Evolutionary conservation across 2,888 invertebrate species (phyloP), one percentile per base, ranked within the genome.

Genomic region (Anorthoa munda): DNA sequence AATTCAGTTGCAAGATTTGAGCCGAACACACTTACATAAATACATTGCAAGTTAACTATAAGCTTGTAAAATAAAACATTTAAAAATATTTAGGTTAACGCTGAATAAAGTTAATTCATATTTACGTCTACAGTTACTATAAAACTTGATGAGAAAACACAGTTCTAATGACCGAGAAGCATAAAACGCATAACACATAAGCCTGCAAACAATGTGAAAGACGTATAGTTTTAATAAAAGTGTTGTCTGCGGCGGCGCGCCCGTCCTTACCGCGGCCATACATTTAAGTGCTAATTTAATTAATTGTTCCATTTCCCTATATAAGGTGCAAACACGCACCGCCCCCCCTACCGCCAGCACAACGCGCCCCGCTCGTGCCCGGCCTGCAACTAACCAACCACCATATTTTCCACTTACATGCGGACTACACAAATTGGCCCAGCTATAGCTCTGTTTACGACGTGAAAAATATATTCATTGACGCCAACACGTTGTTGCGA

Each of bases 251-350:
- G 80, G 86, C 70, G 82, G 81, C 72, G 85, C 87, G 79, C 90
- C 91, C 90, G 88, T 86, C 86, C 89, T 88, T 85, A 82, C 85
- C 82, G 77, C 86, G 86, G 89, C 90, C 89, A 89, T 89, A 90
- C 92, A 92, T 93, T 95, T 92, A 92, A 93, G 92, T 94, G 93
- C 93, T 95, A 94, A 95, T 94, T 94, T 94, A 95, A 96, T 95
- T 95, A 95, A 95, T 95, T 92, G 94, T 92, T 89, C 93, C 92
- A 93, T 94, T 94, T 94, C 92, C 94, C 94, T 91, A 93, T 87
- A 93, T 92, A 92, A 90, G 79, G 76, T 69, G 86, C 82, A 69
- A 87, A 87, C 90, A 91, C 90, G 89, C 90, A 88, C 85, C 76
- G 53, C 79, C 46, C 58, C 50, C 64, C 18, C 73, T 79, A 78